Evolutionary conservation across 2,113 vertebrate genomes (phyloP).

Genomic region (Rana temporaria): DNA sequence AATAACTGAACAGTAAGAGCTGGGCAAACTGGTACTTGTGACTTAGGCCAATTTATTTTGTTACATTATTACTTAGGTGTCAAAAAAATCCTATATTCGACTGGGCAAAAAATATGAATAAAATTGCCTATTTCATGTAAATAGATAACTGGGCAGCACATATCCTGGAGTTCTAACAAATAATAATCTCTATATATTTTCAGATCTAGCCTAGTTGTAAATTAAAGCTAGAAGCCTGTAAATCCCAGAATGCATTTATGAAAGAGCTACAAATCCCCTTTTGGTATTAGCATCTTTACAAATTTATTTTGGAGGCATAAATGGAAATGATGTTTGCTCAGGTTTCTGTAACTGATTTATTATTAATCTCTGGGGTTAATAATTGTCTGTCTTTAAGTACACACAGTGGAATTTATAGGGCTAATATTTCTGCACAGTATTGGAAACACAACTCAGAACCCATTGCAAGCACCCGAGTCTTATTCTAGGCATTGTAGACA

Average conservation of each 20-base stretch:
- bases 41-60: no score
- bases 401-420: conserved; percentile 50
- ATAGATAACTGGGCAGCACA: no score
- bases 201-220: neutral
- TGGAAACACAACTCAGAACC: conserved; percentile 53
- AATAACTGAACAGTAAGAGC: no score
- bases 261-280: conserved; percentile 36
- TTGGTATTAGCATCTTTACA: conserved; percentile 45
- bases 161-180: neutral
- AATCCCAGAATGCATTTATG: conserved; percentile 4
- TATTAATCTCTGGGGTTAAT: conserved; percentile 51
- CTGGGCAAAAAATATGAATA: no score
- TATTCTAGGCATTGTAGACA: conserved; percentile 20
- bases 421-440: conserved; percentile 48
- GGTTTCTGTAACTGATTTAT: conserved; percentile 47
- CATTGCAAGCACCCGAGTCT: conserved; percentile 27
- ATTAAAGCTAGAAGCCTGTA: neutral
- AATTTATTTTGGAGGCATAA: conserved; percentile 28
- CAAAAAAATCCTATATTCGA: no score
- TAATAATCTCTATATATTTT: conserved; percentile 7
- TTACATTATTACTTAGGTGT: no score
- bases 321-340: conserved; percentile 46
- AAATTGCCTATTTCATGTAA: no score
- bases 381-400: conserved; percentile 53
- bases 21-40: no score